phyloP scores from a whole-genome alignment of 1,140 invertebrate genomes.

The Tetraneura akinire region DNA sequence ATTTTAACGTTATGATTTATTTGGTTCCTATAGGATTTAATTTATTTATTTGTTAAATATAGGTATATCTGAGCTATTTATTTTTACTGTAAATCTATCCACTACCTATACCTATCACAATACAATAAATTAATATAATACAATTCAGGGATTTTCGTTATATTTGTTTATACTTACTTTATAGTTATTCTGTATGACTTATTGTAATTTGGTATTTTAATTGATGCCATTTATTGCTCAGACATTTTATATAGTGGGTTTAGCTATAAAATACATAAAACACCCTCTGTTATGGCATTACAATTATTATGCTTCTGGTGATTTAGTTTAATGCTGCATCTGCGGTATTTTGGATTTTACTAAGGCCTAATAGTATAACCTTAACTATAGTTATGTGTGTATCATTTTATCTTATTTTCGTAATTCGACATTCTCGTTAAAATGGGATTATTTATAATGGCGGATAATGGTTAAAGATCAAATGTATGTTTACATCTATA shows the following conservation, averaged over 20 bases:
- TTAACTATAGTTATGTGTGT: neutral
- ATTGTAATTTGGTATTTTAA: neutral
- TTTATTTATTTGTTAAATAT: too few relatives aligned
- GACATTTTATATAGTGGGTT: neutral
- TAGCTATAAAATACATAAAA: neutral
- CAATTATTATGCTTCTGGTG: slow-evolving; percentile 8
- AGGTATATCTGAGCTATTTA: too few relatives aligned
- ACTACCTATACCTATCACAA: too few relatives aligned
- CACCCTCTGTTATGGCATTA: slow-evolving; percentile 20
- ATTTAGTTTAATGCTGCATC: slow-evolving; percentile 26
- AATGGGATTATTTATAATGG: slow-evolving; percentile 26
- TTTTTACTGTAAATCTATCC: too few relatives aligned
- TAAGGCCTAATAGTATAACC: too few relatives aligned
- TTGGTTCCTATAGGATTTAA: too few relatives aligned
- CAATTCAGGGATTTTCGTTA: too few relatives aligned
- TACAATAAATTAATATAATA: too few relatives aligned
- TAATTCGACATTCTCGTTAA: neutral
- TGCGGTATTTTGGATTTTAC: slow-evolving; percentile 27
- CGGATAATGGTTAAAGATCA: neutral
- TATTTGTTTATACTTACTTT: too few relatives aligned
- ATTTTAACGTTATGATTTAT: too few relatives aligned
- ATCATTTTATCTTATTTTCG: slow-evolving; percentile 12
- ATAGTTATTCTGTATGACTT: too few relatives aligned
- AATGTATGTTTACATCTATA: neutral
- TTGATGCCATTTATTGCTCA: too few relatives aligned